A percentile compares a stretch with the other conserved stretches of the same genome.
Evolutionary conservation across 2,888 invertebrate genomes (phyloP).

Genomic region (Heliothis peltigera): DNA sequence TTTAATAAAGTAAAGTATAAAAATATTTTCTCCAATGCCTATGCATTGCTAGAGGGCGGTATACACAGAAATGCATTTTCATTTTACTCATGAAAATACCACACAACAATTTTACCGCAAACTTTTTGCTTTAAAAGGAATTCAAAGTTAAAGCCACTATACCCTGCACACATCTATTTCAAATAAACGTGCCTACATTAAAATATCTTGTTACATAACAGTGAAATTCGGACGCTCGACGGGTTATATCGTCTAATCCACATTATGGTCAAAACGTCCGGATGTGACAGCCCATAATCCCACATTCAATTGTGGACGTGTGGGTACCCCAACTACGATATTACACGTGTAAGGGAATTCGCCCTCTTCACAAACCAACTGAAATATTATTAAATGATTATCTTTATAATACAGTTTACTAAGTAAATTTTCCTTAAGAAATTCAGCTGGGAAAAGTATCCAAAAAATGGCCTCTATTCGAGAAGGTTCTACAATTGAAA

Average conservation of each 20-base stretch:
- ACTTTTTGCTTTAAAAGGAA: background rate
- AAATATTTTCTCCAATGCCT: too few species aligned
- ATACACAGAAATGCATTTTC: too few species aligned
- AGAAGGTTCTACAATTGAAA: background rate
- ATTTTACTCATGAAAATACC: background rate
- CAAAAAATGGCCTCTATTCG: background rate
- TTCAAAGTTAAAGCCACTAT: background rate
- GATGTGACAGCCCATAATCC: conserved; percentile 74
- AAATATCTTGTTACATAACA: conserved; percentile 48
- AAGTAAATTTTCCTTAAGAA: background rate
- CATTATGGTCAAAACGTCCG: conserved; percentile 68
- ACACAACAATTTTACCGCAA: background rate
- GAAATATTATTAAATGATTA: conserved; percentile 25
- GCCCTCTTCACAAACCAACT: conserved; percentile 17
- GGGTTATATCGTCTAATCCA: conserved; percentile 66
- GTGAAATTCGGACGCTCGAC: conserved; percentile 35
- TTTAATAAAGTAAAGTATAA: too few species aligned
- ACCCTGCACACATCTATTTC: conserved; percentile 1
- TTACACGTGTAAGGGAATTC: conserved; percentile 29
- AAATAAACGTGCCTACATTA: conserved; percentile 39
- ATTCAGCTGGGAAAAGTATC: background rate
- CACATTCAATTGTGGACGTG: conserved; percentile 56
- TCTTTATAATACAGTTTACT: conserved; percentile 7
- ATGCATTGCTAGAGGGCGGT: too few species aligned
- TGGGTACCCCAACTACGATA: conserved; percentile 32